Evolutionary conservation across 2,113 vertebrate genomes (phyloP).

Genomic region (Gobius niger): DNA sequence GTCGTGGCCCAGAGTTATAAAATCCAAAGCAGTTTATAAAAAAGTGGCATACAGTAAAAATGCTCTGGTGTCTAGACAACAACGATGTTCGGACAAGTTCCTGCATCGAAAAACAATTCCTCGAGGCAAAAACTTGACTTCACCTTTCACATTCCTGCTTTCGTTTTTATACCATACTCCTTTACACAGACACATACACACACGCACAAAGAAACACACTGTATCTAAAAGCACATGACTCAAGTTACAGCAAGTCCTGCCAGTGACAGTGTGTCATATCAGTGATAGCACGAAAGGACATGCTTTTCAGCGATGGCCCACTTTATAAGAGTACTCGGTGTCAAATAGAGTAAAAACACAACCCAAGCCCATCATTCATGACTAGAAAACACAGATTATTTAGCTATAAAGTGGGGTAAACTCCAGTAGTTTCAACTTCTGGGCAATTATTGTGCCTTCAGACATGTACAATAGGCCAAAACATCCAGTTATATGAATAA

Average conservation of each 20-base stretch:
- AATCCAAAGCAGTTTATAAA: too few relatives aligned
- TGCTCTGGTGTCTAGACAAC: background rate
- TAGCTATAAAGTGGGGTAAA: too few relatives aligned
- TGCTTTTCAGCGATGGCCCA: background rate
- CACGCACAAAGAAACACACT: background rate
- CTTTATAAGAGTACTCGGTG: background rate
- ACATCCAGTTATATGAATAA: too few relatives aligned
- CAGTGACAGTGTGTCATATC: conserved; percentile 17
- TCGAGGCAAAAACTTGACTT: background rate
- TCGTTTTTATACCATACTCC: background rate
- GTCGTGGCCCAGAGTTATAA: too few relatives aligned
- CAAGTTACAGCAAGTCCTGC: conserved; percentile 18
- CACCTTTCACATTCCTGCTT: conserved; percentile 1
- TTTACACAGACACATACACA: background rate
- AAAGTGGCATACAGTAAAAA: background rate
- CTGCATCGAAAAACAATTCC: background rate
- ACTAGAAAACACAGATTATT: too few relatives aligned
- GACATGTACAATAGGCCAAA: too few relatives aligned
- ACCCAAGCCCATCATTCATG: too few relatives aligned
- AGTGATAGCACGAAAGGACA: background rate
- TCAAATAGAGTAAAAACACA: too few relatives aligned
- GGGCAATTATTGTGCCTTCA: too few relatives aligned
- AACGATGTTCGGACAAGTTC: background rate
- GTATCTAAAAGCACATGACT: conserved; percentile 1
- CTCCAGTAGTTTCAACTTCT: too few relatives aligned